A percentile compares a stretch with the other conserved stretches of the same genome.
phyloP scores from a whole-genome alignment of 2,888 invertebrate species.

The Leucophenga montana region DNA sequence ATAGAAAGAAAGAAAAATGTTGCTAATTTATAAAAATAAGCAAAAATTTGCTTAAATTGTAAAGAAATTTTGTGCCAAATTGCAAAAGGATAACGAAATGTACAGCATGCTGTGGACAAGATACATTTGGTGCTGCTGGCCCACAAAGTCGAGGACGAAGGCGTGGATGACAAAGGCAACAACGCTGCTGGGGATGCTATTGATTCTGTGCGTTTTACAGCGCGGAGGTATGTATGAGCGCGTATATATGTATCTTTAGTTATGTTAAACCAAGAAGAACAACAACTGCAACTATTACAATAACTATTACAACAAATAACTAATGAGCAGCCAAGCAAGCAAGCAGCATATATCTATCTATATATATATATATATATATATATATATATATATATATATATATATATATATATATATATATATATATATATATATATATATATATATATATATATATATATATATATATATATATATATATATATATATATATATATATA shows the following conservation, averaged over 20 bases:
- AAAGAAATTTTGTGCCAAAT: background rate
- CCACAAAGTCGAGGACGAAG: background rate
- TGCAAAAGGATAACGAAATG: background rate
- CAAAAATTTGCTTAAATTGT: slow-evolving; percentile 2
- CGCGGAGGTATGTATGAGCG: slow-evolving; percentile 58
- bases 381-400: slow-evolving; percentile 14
- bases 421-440: no score
- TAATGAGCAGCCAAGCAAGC: background rate
- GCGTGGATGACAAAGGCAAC: slow-evolving; percentile 34
- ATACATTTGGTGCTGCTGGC: background rate
- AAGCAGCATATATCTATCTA: background rate
- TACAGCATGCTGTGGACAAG: background rate
- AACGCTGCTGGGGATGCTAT: slow-evolving; percentile 51
- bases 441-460: slow-evolving; percentile 19
- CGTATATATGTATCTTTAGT: slow-evolving; percentile 46
- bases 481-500: slow-evolving; percentile 23
- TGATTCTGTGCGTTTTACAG: slow-evolving; percentile 41
- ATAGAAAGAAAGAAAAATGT: background rate
- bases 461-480: slow-evolving; percentile 11
- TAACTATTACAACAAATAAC: slow-evolving; percentile 33
- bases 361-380: background rate
- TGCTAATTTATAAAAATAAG: background rate
- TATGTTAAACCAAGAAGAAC: slow-evolving; percentile 43
- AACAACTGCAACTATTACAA: slow-evolving; percentile 31
- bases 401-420: background rate